Percentiles rank a stretch among this genome's conserved stretches.
Conservation (phyloP, 2,888 invertebrate species). For the Pterostichus niger region DNA sequence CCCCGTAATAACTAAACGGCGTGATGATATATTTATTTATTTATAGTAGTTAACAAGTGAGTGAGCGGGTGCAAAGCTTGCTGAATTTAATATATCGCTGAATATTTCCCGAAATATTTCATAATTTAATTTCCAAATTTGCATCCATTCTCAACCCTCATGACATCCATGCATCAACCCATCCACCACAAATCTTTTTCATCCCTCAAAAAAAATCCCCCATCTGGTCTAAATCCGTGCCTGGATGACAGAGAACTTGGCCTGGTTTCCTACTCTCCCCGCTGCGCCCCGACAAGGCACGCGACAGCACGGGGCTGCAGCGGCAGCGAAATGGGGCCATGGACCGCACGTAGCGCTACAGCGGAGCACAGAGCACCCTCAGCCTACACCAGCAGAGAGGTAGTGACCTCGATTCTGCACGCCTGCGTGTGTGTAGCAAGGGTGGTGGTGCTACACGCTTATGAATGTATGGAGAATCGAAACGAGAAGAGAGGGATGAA, state of each 20-base stretch:
- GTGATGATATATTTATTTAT: no score
- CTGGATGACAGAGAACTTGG: conserved; percentile 65
- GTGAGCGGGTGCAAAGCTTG: no score
- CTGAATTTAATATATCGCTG: no score
- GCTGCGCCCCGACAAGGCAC: neutral
- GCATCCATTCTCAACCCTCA: no score
- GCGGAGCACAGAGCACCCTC: neutral
- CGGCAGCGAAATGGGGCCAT: conserved; percentile 51
- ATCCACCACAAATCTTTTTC: neutral
- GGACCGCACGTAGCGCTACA: conserved; percentile 13
- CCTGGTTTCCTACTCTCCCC: conserved; percentile 16
- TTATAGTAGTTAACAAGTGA: no score
- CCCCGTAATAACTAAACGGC: no score
- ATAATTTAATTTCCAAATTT: no score
- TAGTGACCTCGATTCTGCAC: conserved; percentile 34
- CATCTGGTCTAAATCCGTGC: conserved; percentile 9
- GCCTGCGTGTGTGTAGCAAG: conserved; percentile 9
- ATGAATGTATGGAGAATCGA: neutral
- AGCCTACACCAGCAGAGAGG: neutral
- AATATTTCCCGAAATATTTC: no score
- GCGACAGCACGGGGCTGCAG: conserved; percentile 37
- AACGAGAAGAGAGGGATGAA: no score
- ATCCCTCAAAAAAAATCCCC: conserved; percentile 11
- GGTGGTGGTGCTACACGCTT: neutral
- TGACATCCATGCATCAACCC: neutral